phyloP scores from a whole-genome alignment of 2,888 invertebrate species.

The Candidula unifasciata region DNA sequence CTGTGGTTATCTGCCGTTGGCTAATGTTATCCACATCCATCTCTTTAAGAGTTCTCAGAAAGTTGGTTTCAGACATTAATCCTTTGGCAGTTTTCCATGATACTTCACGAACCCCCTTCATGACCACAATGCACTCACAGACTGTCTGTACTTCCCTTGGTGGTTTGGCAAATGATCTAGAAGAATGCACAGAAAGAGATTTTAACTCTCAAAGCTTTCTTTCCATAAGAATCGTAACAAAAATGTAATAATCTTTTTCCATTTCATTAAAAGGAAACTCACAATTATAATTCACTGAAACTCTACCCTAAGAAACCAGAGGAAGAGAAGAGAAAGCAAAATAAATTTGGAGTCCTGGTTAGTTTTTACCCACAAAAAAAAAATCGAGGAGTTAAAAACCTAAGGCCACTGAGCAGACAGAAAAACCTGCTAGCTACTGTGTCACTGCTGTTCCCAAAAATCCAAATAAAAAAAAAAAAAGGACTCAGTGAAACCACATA shows the following conservation, averaged over 20 bases:
- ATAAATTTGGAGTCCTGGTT: no score
- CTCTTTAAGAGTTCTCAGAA: slow-evolving; percentile 87
- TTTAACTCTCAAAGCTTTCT: no score
- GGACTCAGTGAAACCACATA: no score
- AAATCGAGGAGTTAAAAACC: no score
- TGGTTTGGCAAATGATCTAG: slow-evolving; percentile 91
- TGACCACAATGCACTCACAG: slow-evolving; percentile 92
- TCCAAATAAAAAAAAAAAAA: no score
- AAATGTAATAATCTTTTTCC: not conserved
- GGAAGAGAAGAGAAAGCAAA: no score
- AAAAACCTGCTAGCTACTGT: no score
- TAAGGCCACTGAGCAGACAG: no score
- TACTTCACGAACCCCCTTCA: slow-evolving; percentile 89
- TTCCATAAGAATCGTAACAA: not conserved
- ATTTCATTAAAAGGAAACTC: not conserved
- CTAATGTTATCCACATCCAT: slow-evolving; percentile 84
- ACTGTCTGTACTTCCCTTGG: slow-evolving; percentile 92
- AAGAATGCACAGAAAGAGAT: not conserved
- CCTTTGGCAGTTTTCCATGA: slow-evolving; percentile 94
- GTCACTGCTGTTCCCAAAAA: no score
- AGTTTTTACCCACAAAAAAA: no score
- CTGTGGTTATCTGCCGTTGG: slow-evolving; percentile 73
- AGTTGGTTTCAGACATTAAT: slow-evolving; percentile 94
- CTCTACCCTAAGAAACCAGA: no score
- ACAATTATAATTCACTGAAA: not conserved